A percentile compares a stretch with the other conserved stretches of the same genome.
Conservation (phyloP, 2,113 vertebrate genomes). For the Nesogale talazaci region DNA sequence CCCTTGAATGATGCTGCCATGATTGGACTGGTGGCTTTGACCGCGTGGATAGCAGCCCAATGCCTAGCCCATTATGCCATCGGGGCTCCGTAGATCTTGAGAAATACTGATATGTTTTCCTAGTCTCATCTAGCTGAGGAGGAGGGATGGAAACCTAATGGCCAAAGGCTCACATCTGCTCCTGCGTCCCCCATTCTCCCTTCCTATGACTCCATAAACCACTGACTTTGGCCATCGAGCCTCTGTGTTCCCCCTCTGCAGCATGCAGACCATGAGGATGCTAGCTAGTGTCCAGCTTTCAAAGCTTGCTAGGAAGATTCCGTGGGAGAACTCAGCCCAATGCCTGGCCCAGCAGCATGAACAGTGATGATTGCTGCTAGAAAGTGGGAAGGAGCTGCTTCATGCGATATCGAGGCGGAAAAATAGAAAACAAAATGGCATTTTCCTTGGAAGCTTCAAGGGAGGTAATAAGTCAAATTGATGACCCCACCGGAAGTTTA, state of each 20-base stretch:
- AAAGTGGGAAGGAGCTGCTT: background rate
- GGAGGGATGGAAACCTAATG: background rate
- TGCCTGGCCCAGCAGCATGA: background rate
- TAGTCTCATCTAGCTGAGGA: background rate
- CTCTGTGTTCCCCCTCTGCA: background rate
- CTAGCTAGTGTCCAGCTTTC: background rate
- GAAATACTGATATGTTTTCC: background rate
- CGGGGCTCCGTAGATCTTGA: background rate
- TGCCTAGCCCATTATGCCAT: too few relatives aligned
- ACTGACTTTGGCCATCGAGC: background rate
- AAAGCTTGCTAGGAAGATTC: background rate
- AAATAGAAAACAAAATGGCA: too few relatives aligned
- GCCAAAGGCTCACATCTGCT: background rate
- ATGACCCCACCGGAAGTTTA: background rate
- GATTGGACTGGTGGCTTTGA: too few relatives aligned
- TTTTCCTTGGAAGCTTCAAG: background rate
- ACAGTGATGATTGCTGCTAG: background rate
- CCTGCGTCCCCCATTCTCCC: background rate
- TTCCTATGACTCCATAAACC: background rate
- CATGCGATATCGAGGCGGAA: background rate
- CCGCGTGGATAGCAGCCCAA: too few relatives aligned
- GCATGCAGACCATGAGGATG: background rate
- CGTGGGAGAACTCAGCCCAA: background rate
- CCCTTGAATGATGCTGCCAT: too few relatives aligned
- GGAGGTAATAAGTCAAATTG: background rate